Percentiles rank a stretch among this genome's conserved stretches.
Evolutionary conservation across 2,113 vertebrate genomes (phyloP).

Genomic region (Delphinus delphis): DNA sequence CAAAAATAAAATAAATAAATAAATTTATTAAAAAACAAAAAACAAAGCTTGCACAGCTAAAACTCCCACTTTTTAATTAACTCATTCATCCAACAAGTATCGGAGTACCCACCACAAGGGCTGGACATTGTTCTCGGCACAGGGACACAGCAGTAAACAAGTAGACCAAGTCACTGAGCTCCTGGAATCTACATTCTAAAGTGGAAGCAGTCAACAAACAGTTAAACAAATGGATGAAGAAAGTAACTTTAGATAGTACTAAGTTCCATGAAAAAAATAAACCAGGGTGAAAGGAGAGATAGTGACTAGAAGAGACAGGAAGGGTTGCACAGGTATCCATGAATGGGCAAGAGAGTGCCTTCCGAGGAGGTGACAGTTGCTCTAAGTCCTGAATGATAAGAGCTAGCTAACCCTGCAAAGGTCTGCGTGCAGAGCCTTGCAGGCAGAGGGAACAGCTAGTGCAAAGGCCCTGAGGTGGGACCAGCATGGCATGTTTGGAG

Average conservation of each 20-base stretch:
- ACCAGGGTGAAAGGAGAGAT: background rate
- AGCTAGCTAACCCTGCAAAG: background rate
- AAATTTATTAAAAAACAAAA: too few species aligned
- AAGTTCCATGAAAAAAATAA: background rate
- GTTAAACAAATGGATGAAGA: background rate
- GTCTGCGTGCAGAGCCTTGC: background rate
- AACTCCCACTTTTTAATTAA: background rate
- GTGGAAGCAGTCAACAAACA: background rate
- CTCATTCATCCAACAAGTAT: background rate
- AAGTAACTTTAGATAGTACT: background rate
- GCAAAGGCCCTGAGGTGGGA: background rate
- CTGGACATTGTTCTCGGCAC: background rate
- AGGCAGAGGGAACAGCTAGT: background rate
- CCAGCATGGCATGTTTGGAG: too few species aligned
- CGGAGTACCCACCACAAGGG: background rate
- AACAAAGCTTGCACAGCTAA: background rate
- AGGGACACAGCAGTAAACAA: too few species aligned
- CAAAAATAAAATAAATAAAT: too few species aligned
- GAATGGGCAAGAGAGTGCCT: background rate
- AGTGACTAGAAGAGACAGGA: background rate
- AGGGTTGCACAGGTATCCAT: background rate
- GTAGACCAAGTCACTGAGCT: background rate
- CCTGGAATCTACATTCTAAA: background rate
- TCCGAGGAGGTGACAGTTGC: background rate
- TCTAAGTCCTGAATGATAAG: background rate